phyloP scores from a whole-genome alignment of 2,113 vertebrate genomes.

The Dicaeum eximium region DNA sequence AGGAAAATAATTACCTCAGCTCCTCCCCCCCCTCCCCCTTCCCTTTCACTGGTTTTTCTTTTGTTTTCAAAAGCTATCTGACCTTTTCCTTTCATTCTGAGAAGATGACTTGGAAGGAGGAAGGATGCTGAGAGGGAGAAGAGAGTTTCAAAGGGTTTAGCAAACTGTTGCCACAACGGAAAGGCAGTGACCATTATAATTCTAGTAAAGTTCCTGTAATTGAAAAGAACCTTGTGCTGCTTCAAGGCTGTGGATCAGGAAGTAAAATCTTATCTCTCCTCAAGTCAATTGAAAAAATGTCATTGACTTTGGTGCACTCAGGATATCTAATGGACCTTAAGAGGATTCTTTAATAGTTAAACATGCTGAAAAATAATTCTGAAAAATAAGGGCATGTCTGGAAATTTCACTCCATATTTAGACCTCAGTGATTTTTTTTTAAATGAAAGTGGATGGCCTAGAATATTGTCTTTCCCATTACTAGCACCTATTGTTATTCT shows the following conservation, averaged over 20 bases:
- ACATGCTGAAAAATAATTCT: neutral
- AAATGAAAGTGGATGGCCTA: neutral
- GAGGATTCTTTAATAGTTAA: neutral
- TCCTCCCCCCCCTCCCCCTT: rapidly evolving
- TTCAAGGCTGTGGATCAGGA: neutral
- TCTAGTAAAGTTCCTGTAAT: neutral
- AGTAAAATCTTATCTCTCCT: neutral
- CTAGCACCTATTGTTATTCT: neutral
- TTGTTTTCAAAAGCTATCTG: neutral
- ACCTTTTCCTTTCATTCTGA: neutral
- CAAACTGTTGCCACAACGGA: neutral
- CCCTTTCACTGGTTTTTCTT: neutral
- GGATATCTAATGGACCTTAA: neutral
- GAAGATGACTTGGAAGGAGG: neutral
- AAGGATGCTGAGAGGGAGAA: neutral
- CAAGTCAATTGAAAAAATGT: neutral
- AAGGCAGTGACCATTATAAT: neutral
- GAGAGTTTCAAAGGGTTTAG: neutral
- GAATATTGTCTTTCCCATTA: neutral
- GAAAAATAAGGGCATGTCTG: neutral
- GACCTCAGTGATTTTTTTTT: neutral
- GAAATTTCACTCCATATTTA: neutral
- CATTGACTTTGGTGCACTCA: neutral
- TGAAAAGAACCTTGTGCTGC: neutral
- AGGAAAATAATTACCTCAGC: neutral